These are phyloP conservation scores for Philypnodon macrostomus DNA, from an alignment of 2,797 vertebrate genomes.

Conservation along the genomic window DNA sequence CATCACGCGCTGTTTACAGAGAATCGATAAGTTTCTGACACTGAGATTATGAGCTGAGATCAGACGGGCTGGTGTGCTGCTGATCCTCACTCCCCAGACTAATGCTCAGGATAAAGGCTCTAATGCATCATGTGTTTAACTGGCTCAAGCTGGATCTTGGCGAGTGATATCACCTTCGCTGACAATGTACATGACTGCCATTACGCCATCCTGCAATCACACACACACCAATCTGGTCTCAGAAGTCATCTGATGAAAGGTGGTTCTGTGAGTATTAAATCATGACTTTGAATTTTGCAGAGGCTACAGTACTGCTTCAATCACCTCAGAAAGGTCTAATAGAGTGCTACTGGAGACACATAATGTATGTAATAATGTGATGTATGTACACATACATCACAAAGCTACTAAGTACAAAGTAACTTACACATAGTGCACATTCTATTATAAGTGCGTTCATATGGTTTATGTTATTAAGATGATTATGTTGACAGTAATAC, in stretches of 20 bases:
- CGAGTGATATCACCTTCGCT: constrained; percentile 30
- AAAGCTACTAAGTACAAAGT: no score
- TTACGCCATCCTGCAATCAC: constrained; percentile 14
- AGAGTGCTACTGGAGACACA: no score
- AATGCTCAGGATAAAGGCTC: constrained; percentile 41
- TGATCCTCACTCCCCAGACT: constrained; percentile 51
- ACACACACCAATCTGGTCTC: constrained; percentile 10
- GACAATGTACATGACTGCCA: constrained; percentile 23
- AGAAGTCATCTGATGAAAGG: constrained; percentile 20
- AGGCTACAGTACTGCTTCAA: constrained; percentile 32
- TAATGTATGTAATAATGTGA: no score
- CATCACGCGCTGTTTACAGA: constrained; percentile 23
- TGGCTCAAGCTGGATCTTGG: constrained; percentile 43
- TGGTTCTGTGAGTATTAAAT: constrained; percentile 33
- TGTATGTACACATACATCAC: no score
- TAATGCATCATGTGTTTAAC: constrained; percentile 53
- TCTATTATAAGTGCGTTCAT: no score
- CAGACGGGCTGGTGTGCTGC: constrained; percentile 19
- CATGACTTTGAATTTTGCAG: constrained; percentile 36
- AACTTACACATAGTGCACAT: no score
- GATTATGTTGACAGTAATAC: no score
- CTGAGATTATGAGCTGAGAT: constrained; percentile 37
- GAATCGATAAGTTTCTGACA: constrained; percentile 28
- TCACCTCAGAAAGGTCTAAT: constrained; percentile 18
- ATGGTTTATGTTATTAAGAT: no score